These are phyloP conservation scores for Pandemis corylana DNA, from an alignment of 2,888 invertebrate genomes.

Conservation along the genomic window DNA sequence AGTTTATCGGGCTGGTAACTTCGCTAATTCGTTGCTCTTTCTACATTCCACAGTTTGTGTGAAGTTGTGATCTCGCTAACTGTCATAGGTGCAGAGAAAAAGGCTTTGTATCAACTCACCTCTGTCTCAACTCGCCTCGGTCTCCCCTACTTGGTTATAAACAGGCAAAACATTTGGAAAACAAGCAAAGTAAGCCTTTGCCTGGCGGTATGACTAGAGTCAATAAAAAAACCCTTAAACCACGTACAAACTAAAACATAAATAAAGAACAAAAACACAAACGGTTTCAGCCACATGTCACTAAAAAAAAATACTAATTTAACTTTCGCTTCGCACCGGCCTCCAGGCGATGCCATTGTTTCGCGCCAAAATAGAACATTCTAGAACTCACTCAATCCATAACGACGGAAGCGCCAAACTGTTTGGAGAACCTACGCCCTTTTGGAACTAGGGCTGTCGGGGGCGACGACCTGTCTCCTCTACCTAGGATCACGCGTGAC, in stretches of 20 bases:
- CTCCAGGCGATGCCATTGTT: constrained; percentile 40
- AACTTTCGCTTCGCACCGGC: constrained; percentile 23
- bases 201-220: neutral
- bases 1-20: no score
- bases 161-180: neutral
- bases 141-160: neutral
- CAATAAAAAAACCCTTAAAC: neutral
- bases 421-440: neutral
- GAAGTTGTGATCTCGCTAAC: no score
- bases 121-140: no score
- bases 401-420: neutral
- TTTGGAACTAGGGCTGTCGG: neutral
- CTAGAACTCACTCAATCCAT: neutral
- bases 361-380: constrained; percentile 38
- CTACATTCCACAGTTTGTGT: no score
- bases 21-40: no score
- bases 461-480: constrained; percentile 42
- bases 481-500: constrained; percentile 50
- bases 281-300: neutral
- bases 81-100: no score
- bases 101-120: no score
- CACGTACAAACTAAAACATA: neutral
- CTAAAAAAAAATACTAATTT: constrained; percentile 13
- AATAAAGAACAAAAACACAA: constrained; percentile 8
- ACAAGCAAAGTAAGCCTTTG: neutral